phyloP scores from a whole-genome alignment of 2,113 vertebrate genomes.

The Urocitellus parryii region DNA sequence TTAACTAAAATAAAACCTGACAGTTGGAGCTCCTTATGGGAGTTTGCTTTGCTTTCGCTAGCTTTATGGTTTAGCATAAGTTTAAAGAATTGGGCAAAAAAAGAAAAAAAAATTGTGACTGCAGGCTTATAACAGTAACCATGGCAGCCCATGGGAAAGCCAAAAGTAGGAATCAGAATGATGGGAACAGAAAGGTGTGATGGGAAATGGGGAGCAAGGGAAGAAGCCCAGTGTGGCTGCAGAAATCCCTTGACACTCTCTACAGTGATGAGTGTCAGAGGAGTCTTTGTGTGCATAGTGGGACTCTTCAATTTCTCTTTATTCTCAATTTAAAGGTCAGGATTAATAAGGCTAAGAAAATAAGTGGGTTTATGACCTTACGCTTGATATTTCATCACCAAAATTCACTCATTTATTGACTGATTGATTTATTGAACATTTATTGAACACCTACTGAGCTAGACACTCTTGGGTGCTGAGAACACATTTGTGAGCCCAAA shows the following conservation, averaged over 20 bases:
- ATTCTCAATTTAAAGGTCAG: conserved; percentile 34
- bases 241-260: background rate
- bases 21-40: background rate
- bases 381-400: background rate
- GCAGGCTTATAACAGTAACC: background rate
- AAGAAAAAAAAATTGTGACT: background rate
- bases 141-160: background rate
- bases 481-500: background rate
- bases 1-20: conserved; percentile 45
- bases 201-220: background rate
- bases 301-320: background rate
- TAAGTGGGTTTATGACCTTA: background rate
- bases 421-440: background rate
- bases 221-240: background rate
- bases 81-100: background rate
- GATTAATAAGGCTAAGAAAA: background rate
- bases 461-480: background rate
- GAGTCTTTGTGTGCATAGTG: background rate
- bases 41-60: background rate
- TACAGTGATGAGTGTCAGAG: background rate
- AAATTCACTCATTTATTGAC: background rate
- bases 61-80: background rate
- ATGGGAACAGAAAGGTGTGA: background rate
- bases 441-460: background rate
- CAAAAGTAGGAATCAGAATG: background rate